These are phyloP conservation scores for Protomyctophum bolini DNA, from an alignment of 2,113 vertebrate genomes.

Conservation along the genomic window DNA sequence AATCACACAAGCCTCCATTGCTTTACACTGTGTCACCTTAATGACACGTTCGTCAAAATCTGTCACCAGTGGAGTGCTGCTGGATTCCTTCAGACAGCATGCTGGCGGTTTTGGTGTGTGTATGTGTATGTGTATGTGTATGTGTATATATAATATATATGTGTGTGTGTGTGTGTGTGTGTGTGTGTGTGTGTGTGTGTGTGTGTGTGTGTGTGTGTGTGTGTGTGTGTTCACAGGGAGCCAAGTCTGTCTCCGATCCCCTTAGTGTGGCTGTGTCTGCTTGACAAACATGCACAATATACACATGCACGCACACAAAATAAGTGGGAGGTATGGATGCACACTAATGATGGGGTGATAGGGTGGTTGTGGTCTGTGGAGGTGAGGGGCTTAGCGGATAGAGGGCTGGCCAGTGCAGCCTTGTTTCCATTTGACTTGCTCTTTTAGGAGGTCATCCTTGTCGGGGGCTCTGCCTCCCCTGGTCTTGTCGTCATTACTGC, in stretches of 20 bases:
- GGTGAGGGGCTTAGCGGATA: constrained; percentile 46
- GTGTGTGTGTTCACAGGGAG: constrained; percentile 58
- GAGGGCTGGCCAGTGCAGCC: constrained; percentile 70
- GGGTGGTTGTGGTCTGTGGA: constrained; percentile 8
- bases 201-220: no score
- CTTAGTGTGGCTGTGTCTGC: constrained; percentile 41
- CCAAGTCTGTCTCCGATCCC: constrained; percentile 27
- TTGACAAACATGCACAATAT: constrained; percentile 13
- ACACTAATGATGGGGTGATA: constrained; percentile 43
- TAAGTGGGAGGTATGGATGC: constrained; percentile 48
- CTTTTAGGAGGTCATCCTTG: constrained; percentile 79
- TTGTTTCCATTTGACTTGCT: constrained; percentile 81
- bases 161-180: constrained; percentile 34
- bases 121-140: constrained; percentile 44
- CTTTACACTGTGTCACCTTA: constrained; percentile 87
- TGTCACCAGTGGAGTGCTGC: constrained; percentile 81
- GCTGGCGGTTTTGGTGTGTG: constrained; percentile 68
- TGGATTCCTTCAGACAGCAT: constrained; percentile 78
- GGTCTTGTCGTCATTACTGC: constrained; percentile 83
- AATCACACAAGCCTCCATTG: constrained; percentile 84
- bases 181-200: background rate
- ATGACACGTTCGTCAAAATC: constrained; percentile 86
- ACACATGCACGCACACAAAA: constrained; percentile 39
- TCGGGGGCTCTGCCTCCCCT: constrained; percentile 65
- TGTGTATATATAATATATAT: background rate